Evolutionary conservation across 1,140 invertebrate genomes (phyloP).

Genomic region (Bactericera cockerelli): DNA sequence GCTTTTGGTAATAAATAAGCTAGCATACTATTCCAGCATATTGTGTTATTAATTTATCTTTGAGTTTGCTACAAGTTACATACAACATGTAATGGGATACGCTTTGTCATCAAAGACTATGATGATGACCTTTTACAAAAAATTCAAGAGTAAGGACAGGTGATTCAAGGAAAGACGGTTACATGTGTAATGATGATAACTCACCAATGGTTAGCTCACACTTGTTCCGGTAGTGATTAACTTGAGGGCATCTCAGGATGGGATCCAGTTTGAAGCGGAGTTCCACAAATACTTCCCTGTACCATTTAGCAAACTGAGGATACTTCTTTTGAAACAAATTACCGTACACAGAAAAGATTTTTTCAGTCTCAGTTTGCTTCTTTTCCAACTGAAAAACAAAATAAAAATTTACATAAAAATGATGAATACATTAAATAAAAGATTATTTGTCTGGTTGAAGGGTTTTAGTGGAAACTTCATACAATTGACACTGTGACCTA

Average conservation of each 20-base stretch:
- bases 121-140: neutral
- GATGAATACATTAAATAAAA: too few relatives aligned
- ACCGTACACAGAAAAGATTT: neutral
- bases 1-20: too few relatives aligned
- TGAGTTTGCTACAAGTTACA: too few relatives aligned
- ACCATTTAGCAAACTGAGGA: neutral
- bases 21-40: too few relatives aligned
- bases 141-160: neutral
- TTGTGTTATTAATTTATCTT: too few relatives aligned
- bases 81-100: neutral
- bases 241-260: neutral
- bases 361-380: neutral
- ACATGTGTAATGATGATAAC: neutral
- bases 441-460: too few relatives aligned
- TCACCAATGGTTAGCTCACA: conserved; percentile 6
- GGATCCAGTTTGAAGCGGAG: neutral
- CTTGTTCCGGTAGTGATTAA: neutral
- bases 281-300: neutral
- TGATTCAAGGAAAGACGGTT: neutral
- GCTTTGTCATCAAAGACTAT: neutral
- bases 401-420: too few relatives aligned
- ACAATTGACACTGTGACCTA: too few relatives aligned
- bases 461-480: too few relatives aligned
- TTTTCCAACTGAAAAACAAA: neutral
- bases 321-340: neutral